Evolutionary conservation across 1,140 invertebrate species (phyloP).

Genomic region (Bombus superbus): DNA sequence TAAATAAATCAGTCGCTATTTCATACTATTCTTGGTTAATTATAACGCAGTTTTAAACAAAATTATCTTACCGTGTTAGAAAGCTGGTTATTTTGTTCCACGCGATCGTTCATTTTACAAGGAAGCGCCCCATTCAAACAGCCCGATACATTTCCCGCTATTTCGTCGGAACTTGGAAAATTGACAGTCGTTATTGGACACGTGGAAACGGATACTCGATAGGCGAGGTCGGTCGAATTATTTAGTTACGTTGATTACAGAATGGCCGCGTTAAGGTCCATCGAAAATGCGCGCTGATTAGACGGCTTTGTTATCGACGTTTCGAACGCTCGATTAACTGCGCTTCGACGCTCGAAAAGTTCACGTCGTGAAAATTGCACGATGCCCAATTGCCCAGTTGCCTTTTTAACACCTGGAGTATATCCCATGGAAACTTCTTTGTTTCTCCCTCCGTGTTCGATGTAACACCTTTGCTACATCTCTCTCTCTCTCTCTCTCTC

Average conservation of each 20-base stretch:
- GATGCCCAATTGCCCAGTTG: not conserved
- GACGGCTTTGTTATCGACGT: conserved; percentile 34
- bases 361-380: conserved; percentile 9
- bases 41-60: not conserved
- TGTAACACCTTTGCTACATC: too few relatives aligned
- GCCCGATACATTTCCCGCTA: not conserved
- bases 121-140: not conserved
- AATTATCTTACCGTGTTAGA: not conserved
- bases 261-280: not conserved
- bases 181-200: not conserved
- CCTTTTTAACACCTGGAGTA: not conserved
- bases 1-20: not conserved
- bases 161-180: conserved; percentile 34
- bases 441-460: too few relatives aligned
- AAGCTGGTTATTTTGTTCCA: not conserved
- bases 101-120: not conserved
- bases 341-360: conserved; percentile 1
- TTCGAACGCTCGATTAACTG: conserved; percentile 21
- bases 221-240: conserved; percentile 1
- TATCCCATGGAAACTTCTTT: not conserved
- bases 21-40: not conserved
- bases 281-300: conserved; percentile 22
- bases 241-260: conserved; percentile 24
- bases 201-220: not conserved
- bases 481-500: not conserved